phyloP scores from a whole-genome alignment of 2,797 vertebrate species.

The Phrynocephalus guinanensis region DNA sequence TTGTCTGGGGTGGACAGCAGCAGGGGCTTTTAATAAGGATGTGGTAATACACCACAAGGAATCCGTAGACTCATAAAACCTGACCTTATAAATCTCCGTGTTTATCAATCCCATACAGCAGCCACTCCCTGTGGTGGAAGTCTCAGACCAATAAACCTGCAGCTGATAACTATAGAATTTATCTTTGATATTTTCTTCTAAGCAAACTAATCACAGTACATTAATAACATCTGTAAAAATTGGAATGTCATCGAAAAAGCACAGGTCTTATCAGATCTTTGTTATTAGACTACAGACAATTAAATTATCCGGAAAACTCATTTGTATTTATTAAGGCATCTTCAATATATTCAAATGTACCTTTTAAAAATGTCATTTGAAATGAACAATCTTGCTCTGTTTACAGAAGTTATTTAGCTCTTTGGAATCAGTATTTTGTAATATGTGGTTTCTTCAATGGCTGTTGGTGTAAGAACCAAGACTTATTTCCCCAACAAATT shows the following conservation, averaged over 20 bases:
- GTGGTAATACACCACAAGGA: constrained; percentile 81
- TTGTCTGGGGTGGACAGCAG: constrained; percentile 81
- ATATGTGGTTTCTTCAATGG: background rate
- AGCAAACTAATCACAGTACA: constrained; percentile 64
- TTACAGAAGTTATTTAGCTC: background rate
- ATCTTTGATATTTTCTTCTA: constrained; percentile 62
- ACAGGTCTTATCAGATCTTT: constrained; percentile 44
- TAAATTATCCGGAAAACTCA: constrained; percentile 40
- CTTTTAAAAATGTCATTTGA: constrained; percentile 39
- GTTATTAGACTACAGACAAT: constrained; percentile 41
- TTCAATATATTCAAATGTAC: constrained; percentile 42
- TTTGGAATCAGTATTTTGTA: background rate
- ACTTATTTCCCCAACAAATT: background rate
- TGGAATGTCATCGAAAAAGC: constrained; percentile 62
- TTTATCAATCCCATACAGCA: constrained; percentile 87
- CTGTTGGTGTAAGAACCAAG: background rate
- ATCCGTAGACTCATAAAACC: constrained; percentile 84
- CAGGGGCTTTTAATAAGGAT: constrained; percentile 83
- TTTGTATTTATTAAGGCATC: constrained; percentile 30
- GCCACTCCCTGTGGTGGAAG: constrained; percentile 80
- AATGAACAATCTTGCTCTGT: constrained; percentile 4
- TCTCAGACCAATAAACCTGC: constrained; percentile 79
- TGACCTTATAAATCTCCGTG: constrained; percentile 87
- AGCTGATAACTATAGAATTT: constrained; percentile 77
- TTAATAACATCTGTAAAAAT: constrained; percentile 68